phyloP scores from a whole-genome alignment of 2,113 vertebrate genomes.

The Brachionichthys hirsutus region DNA sequence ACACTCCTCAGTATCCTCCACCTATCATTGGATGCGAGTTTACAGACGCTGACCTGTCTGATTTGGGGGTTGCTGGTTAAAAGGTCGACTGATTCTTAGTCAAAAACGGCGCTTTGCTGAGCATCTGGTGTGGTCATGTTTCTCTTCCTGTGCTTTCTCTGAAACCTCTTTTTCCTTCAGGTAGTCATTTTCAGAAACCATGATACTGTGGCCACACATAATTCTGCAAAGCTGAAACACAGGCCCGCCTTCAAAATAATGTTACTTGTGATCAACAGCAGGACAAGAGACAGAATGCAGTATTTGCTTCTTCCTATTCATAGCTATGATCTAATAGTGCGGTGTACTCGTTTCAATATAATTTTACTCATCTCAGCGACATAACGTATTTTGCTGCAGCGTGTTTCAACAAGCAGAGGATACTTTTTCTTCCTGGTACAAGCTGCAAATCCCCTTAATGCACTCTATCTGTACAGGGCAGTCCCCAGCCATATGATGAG shows the following conservation, averaged over 20 bases:
- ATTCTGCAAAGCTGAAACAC: slow-evolving; percentile 14
- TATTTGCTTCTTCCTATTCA: background rate
- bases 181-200: slow-evolving; percentile 1
- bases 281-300: background rate
- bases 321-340: slow-evolving; percentile 18
- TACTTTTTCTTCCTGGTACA: slow-evolving; percentile 6
- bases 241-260: slow-evolving; percentile 22
- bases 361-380: slow-evolving; percentile 24
- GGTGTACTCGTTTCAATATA: slow-evolving; percentile 1
- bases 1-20: slow-evolving; percentile 4
- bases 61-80: slow-evolving; percentile 19
- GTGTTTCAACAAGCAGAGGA: slow-evolving; percentile 9
- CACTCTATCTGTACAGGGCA: slow-evolving; percentile 12
- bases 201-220: background rate
- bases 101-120: too few species aligned
- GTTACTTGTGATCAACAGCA: slow-evolving; percentile 41
- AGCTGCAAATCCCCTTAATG: slow-evolving; percentile 5
- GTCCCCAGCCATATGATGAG: slow-evolving; percentile 8
- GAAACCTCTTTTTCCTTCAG: too few species aligned
- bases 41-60: slow-evolving; percentile 19
- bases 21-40: background rate
- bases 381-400: slow-evolving; percentile 16
- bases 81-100: slow-evolving; percentile 13
- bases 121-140: too few species aligned
- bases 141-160: too few species aligned